Evolutionary conservation across 2,888 invertebrate genomes (phyloP).

Genomic region (Lissocephala sabroskyi): DNA sequence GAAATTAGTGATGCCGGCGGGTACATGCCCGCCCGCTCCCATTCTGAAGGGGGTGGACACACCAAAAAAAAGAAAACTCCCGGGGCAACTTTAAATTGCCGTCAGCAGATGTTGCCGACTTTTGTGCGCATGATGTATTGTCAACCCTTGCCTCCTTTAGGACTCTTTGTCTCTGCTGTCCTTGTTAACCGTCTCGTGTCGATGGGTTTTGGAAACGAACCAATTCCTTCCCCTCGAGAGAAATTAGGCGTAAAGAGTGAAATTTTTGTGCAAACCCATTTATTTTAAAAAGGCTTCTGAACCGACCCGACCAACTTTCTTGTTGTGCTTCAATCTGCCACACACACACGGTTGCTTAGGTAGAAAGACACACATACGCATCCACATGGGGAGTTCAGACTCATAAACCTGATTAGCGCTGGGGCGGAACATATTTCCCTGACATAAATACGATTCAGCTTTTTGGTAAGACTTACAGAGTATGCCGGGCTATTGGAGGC

Average conservation of each 20-base stretch:
- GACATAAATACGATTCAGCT: conserved; percentile 57
- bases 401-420: conserved; percentile 62
- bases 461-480: no score
- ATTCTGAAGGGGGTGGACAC: neutral
- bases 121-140: conserved; percentile 55
- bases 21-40: conserved; percentile 13
- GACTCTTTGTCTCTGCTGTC: no score
- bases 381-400: conserved; percentile 22
- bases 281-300: conserved; percentile 52
- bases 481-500: no score
- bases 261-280: conserved; percentile 52
- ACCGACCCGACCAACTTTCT: conserved; percentile 11
- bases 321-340: no score
- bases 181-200: conserved; percentile 10
- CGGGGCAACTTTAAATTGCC: conserved; percentile 44
- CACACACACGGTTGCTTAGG: conserved; percentile 2
- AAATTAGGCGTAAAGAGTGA: conserved; percentile 62
- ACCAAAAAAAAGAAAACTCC: conserved; percentile 1
- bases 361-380: no score
- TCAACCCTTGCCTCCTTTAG: conserved; percentile 18
- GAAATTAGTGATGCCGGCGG: conserved; percentile 62
- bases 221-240: no score
- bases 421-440: conserved; percentile 58
- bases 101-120: conserved; percentile 53
- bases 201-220: conserved; percentile 12